Base-by-base conservation (phyloP, 2,888 invertebrate genomes). In the Aphidoletes aphidimyza region DNA sequence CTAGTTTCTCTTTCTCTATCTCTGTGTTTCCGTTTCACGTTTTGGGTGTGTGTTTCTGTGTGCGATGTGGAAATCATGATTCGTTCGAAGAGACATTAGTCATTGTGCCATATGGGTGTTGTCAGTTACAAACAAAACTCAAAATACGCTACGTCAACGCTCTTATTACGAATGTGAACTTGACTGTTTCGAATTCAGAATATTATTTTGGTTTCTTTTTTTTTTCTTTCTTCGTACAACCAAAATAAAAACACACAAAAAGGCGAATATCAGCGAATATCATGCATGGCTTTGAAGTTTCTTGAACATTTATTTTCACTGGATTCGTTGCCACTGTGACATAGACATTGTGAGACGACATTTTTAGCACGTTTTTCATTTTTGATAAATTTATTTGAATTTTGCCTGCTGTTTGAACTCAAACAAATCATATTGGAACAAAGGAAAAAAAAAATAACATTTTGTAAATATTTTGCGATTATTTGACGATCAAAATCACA, bases 61-160 rank as follows among this genome's bases (percentile, higher is more conserved):
- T 17, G 47, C 17, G 47, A 47, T 69, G 69, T 69, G 30, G 30
- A 69, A 69, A 30, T 30, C 30, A 34, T 34, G 34, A 69, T 69
- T 54, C 54, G 54, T 22, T 54, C 11, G 54, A 22, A 54, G 42
- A 42, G 26, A 17, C 54, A 54, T 54, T 54, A 54, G 54, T 54
- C 54, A 54, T 1, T 69, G n/a, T 22, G 30, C 34, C 69, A 69
- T 69, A 69, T 69, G 34, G 69, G 69, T 69, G 69, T 69, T 30
- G 69, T 69, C 69, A 5, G 34, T 69, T 34, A 30, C 34, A 14
- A 30, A n/a, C n/a, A 14, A 69, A 69, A 30, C 22, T 54, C 54
- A 5, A n/a, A n/a, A n/a, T n/a, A n/a, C 6, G 54, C 3, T 17
- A 47, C 22, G 54, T 54, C 22, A 22, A 22, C 22, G 54, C 11